These are phyloP conservation scores for Fragum fragum DNA, from an alignment of 2,888 invertebrate genomes.

Conservation along the genomic window DNA sequence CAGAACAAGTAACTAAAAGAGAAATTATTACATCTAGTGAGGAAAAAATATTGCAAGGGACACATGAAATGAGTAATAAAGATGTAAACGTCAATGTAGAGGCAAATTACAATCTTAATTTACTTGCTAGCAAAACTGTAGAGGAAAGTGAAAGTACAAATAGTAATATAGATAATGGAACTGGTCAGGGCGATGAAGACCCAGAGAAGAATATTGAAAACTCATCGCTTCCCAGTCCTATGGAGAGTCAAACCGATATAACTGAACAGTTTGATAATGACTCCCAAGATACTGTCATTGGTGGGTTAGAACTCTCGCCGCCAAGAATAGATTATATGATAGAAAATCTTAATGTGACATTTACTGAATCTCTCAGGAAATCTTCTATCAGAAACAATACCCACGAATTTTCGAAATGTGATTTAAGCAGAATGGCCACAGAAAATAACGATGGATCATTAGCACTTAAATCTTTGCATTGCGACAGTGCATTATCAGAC, in stretches of 20 bases:
- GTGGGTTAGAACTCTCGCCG: slow-evolving; percentile 34
- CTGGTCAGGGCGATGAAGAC: background rate
- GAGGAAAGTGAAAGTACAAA: background rate
- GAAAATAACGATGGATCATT: too few species aligned
- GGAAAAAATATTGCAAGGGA: too few species aligned
- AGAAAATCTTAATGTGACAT: background rate
- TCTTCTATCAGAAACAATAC: too few species aligned
- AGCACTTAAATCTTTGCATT: too few species aligned
- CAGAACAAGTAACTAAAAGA: too few species aligned
- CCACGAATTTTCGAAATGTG: too few species aligned
- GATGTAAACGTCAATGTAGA: background rate
- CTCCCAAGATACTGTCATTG: slow-evolving; percentile 46
- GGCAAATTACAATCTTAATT: background rate
- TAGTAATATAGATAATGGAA: background rate
- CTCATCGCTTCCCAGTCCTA: too few species aligned
- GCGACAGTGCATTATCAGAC: too few species aligned
- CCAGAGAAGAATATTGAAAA: background rate
- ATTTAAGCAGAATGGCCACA: too few species aligned
- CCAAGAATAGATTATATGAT: background rate
- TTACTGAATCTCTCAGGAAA: background rate
- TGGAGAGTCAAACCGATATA: background rate
- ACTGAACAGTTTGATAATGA: slow-evolving; percentile 33
- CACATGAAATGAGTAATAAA: too few species aligned
- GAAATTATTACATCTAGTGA: too few species aligned
- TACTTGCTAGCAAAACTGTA: background rate